Evolutionary conservation across 2,797 vertebrate genomes (phyloP).

Genomic region (Craterocephalus amniculus): DNA sequence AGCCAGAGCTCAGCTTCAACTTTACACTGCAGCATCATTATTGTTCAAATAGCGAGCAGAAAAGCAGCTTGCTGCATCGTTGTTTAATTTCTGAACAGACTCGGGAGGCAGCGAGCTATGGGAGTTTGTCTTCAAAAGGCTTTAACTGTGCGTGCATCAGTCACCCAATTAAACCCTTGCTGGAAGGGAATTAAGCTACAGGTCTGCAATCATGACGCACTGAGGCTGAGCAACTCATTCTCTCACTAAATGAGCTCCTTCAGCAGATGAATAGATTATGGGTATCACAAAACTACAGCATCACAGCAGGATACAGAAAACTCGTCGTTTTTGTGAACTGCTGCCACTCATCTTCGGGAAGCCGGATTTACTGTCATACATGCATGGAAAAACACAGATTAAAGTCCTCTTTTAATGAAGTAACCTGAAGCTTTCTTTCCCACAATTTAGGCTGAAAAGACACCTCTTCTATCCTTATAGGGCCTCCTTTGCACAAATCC

Average conservation of each 20-base stretch:
- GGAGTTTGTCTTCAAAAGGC: conserved; percentile 50
- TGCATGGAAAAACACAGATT: not conserved
- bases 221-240: conserved; percentile 28
- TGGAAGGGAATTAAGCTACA: conserved; percentile 61
- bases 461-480: conserved; percentile 34
- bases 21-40: conserved; percentile 2
- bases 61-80: conserved; percentile 35
- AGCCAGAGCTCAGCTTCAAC: not conserved
- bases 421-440: conserved; percentile 4
- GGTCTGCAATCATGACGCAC: conserved; percentile 61
- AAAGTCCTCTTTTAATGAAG: not conserved
- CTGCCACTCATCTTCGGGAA: not conserved
- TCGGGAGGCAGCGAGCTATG: conserved; percentile 33
- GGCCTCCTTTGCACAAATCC: conserved; percentile 57
- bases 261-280: conserved; percentile 54
- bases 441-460: not conserved
- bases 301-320: conserved; percentile 9
- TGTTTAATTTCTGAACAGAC: conserved; percentile 48
- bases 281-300: conserved; percentile 25
- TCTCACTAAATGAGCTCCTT: conserved; percentile 30
- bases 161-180: conserved; percentile 68
- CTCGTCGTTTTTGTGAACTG: not conserved
- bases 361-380: not conserved
- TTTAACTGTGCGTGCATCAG: conserved; percentile 54
- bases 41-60: conserved; percentile 24